Evolutionary conservation across 1,140 invertebrate species (phyloP), one percentile per base, ranked within the genome.

Genomic region (Sarcophaga bullata): DNA sequence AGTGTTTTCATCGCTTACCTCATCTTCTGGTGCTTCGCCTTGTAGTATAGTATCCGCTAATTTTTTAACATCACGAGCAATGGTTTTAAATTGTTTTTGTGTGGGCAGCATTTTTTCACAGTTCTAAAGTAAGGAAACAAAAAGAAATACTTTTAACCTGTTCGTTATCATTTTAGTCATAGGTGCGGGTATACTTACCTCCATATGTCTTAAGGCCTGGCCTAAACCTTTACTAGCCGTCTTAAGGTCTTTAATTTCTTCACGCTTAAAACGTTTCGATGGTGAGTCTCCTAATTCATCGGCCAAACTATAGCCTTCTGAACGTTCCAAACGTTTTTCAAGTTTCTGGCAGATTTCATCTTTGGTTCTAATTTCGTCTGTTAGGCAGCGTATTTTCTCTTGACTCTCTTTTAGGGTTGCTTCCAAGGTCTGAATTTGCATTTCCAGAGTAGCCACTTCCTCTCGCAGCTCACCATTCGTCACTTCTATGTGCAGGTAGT

Each of bases 381-480:
- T 86, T 37, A 90, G 84, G 0, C 84, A 85, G 19, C 84, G 85
- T 11, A 86, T 85, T 13, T 84, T 86, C 19, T 89, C 88, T 50
- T 85, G 84, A 17, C 85, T 84, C 8, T 84, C 84, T 8, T 83
- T 85, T 9, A 86, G 68, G 48, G 84, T 83, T 6, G 50, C 9
- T 62, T 87, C 83, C 81, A 87, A 80, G 49, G 87, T 86, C 10
- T 73, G 50, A 50, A 90, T 86, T 84, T 86, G 88, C 47, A 83
- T 81, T 78, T 91, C 90, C 13, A 90, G 80, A 4, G 89, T 90
- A 46, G 85, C 82, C 8, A 93, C 92, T 89, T 93, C 92, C 87
- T 93, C 92, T 81, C 91, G 91, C 0, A 93, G 86, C 85, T 93
- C 92, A 49, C 91, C 90, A 83, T 93, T 93, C n/a, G 91, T 93